Percentiles rank a stretch among this genome's conserved stretches.
phyloP scores from a whole-genome alignment of 2,797 vertebrate species.

The Aotus griseimembra region DNA sequence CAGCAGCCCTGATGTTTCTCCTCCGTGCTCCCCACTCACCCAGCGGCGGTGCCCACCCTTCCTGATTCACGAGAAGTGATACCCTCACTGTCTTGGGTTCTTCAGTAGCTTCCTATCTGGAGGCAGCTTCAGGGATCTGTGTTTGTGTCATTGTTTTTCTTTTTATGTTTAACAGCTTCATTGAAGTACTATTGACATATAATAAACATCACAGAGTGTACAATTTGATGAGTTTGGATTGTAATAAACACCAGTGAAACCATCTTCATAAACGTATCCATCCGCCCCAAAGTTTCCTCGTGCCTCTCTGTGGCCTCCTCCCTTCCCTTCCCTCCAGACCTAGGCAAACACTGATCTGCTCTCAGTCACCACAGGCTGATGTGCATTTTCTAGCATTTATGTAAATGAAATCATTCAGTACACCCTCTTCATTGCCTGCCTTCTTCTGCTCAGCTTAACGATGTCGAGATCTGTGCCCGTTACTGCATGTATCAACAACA shows the following conservation, averaged over 20 bases:
- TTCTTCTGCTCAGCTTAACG: background rate
- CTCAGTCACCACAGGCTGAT: background rate
- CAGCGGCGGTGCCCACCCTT: background rate
- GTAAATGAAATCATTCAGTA: background rate
- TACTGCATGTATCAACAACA: background rate
- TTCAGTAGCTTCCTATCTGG: background rate
- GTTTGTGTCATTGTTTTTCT: background rate
- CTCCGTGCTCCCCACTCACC: background rate
- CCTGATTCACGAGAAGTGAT: fast-evolving
- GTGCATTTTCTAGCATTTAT: background rate
- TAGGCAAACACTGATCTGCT: background rate
- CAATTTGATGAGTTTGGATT: slow-evolving; percentile 7
- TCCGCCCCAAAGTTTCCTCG: background rate
- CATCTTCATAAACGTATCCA: background rate
- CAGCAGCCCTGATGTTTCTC: background rate
- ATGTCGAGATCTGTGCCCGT: background rate
- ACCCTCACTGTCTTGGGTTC: too few species aligned
- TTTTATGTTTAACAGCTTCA: background rate
- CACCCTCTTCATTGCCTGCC: background rate
- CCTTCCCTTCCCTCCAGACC: background rate
- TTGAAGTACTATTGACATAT: background rate
- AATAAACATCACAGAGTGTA: background rate
- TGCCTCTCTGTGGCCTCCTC: background rate
- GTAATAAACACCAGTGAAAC: background rate
- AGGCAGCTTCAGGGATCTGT: background rate